These are phyloP conservation scores for Calycopis cecrops DNA, from an alignment of 1,140 invertebrate genomes.

Conservation along the genomic window DNA sequence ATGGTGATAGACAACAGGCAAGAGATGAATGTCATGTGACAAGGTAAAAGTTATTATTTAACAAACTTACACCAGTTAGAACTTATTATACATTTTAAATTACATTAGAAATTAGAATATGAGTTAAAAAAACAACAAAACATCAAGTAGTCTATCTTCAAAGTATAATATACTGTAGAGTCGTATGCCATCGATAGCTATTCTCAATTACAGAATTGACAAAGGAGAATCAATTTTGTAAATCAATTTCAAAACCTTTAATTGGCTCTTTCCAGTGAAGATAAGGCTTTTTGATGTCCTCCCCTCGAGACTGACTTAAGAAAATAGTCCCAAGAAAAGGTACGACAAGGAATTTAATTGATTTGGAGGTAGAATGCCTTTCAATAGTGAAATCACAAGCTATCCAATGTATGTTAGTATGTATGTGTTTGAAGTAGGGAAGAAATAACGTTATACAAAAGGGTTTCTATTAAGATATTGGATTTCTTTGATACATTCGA, in stretches of 20 bases:
- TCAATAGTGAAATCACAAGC: slow-evolving; percentile 33
- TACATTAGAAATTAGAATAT: too few relatives aligned
- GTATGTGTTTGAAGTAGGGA: slow-evolving; percentile 39
- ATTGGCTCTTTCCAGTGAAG: slow-evolving; percentile 47
- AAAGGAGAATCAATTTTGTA: slow-evolving; percentile 42
- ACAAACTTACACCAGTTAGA: too few relatives aligned
- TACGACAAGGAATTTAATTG: slow-evolving; percentile 63
- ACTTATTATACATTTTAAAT: too few relatives aligned
- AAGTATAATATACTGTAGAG: not conserved
- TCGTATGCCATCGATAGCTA: slow-evolving; percentile 14
- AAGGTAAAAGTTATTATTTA: too few relatives aligned
- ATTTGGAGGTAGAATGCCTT: slow-evolving; percentile 50
- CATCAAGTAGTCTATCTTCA: too few relatives aligned
- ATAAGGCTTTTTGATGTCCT: slow-evolving; percentile 52
- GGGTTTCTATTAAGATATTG: not conserved
- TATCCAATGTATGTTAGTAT: slow-evolving; percentile 31
- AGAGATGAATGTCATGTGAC: not conserved
- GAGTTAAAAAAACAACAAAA: too few relatives aligned
- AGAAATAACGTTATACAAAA: slow-evolving; percentile 1
- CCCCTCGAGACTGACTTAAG: slow-evolving; percentile 38
- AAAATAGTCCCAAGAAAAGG: slow-evolving; percentile 52
- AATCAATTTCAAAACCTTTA: slow-evolving; percentile 68
- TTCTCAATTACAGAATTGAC: slow-evolving; percentile 53
- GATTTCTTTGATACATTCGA: too few relatives aligned
- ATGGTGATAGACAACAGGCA: not conserved